A percentile compares a stretch with the other conserved stretches of the same genome.
Evolutionary conservation across 2,888 invertebrate genomes (phyloP).

Genomic region (Corythucha ciliata): DNA sequence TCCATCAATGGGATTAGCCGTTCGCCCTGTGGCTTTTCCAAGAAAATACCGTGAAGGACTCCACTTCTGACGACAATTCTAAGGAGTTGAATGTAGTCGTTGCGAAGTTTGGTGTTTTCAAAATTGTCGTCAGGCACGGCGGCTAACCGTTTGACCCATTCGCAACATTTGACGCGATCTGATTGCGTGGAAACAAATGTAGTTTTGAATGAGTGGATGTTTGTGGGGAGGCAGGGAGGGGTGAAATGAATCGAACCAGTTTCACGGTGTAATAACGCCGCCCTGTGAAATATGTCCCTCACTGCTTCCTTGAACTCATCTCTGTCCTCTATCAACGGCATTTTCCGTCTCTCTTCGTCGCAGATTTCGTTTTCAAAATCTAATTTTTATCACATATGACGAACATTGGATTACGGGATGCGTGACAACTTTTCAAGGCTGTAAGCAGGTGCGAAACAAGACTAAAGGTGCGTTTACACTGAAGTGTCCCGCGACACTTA

Average conservation of each 20-base stretch:
- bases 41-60: constrained; percentile 45
- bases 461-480: too few species aligned
- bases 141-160: constrained; percentile 47
- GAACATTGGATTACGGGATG: too few species aligned
- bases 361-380: too few species aligned
- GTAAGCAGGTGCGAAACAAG: too few species aligned
- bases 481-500: too few species aligned
- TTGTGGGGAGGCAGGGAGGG: too few species aligned
- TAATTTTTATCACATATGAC: too few species aligned
- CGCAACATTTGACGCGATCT: constrained; percentile 48
- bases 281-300: constrained; percentile 37
- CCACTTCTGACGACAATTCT: constrained; percentile 46
- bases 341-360: too few species aligned
- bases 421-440: too few species aligned
- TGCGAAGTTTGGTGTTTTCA: constrained; percentile 44
- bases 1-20: constrained; percentile 44
- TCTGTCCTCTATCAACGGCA: too few species aligned
- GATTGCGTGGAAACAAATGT: background rate
- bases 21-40: constrained; percentile 43
- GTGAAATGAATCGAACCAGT: background rate
- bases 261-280: constrained; percentile 17
- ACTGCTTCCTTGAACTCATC: constrained; percentile 38
- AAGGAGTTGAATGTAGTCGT: constrained; percentile 47
- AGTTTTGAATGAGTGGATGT: background rate
- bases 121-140: constrained; percentile 43